phyloP scores from a whole-genome alignment of 2,888 invertebrate genomes.

The Caradrina clavipalpis region DNA sequence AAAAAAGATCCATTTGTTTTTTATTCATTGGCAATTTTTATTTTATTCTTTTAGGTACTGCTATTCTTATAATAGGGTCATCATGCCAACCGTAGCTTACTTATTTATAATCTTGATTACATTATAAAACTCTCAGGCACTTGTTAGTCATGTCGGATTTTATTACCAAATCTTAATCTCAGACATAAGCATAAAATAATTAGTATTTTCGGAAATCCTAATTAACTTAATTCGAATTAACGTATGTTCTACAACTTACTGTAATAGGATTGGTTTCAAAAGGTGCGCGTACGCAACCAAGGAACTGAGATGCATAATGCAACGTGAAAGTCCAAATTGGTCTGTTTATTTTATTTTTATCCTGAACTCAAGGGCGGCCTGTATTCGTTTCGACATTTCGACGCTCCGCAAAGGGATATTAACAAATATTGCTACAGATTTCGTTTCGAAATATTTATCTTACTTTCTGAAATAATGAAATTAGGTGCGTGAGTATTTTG shows the following conservation, averaged over 20 bases:
- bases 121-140: constrained; percentile 6
- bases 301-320: constrained; percentile 39
- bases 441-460: constrained; percentile 24
- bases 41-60: no score
- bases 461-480: constrained; percentile 27
- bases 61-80: no score
- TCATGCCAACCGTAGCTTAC: background rate
- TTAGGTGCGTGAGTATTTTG: constrained; percentile 8
- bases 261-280: constrained; percentile 16
- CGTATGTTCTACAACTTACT: constrained; percentile 15
- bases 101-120: constrained; percentile 1
- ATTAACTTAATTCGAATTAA: constrained; percentile 15
- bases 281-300: constrained; percentile 9
- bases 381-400: constrained; percentile 43
- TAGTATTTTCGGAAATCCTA: constrained; percentile 15
- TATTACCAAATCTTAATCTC: constrained; percentile 5
- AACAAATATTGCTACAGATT: constrained; percentile 27
- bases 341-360: constrained; percentile 64
- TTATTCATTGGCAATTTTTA: no score
- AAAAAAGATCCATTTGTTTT: no score
- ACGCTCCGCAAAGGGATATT: constrained; percentile 52
- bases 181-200: background rate
- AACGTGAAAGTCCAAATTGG: constrained; percentile 62
- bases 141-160: background rate
- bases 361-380: constrained; percentile 66